Percentiles rank a stretch among this genome's conserved stretches.
Evolutionary conservation across 2,113 vertebrate species (phyloP).

Genomic region (Porphyrio hochstetteri): DNA sequence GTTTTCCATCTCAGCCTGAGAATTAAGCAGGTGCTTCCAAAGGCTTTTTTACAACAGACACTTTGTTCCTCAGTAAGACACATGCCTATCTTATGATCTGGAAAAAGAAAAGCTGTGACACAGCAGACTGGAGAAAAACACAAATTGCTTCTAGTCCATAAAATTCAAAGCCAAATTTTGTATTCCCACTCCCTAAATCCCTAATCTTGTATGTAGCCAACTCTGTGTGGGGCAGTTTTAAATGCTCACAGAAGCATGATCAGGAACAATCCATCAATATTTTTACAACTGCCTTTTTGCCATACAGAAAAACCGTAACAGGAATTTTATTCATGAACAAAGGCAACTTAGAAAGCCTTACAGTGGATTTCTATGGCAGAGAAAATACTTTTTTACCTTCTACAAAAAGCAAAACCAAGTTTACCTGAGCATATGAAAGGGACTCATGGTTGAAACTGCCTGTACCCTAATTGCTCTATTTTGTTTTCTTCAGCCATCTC

Average conservation of each 20-base stretch:
- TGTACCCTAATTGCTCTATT: background rate
- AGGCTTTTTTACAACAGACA: conserved; percentile 28
- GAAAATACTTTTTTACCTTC: background rate
- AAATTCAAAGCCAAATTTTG: conserved; percentile 53
- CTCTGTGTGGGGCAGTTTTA: conserved; percentile 15
- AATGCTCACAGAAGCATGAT: conserved; percentile 16
- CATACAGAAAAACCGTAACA: background rate
- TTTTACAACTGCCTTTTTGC: conserved; percentile 32
- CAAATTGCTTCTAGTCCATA: conserved; percentile 20
- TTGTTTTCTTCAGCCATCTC: background rate
- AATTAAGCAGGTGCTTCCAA: conserved; percentile 30
- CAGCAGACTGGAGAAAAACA: conserved; percentile 40
- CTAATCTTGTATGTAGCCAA: background rate
- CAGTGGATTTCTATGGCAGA: background rate
- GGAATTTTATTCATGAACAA: background rate
- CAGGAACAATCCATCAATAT: background rate
- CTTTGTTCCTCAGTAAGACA: conserved; percentile 19
- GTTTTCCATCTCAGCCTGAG: conserved; percentile 4
- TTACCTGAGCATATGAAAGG: background rate
- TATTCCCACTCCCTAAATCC: background rate
- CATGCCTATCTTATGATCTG: conserved; percentile 45
- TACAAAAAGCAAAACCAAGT: background rate
- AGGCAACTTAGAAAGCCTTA: background rate
- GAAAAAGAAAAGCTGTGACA: conserved; percentile 60
- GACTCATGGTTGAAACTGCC: background rate